Evolutionary conservation across 2,888 invertebrate species (phyloP), one percentile per base, ranked within the genome.

Genomic region (Ectemnius continuus): DNA sequence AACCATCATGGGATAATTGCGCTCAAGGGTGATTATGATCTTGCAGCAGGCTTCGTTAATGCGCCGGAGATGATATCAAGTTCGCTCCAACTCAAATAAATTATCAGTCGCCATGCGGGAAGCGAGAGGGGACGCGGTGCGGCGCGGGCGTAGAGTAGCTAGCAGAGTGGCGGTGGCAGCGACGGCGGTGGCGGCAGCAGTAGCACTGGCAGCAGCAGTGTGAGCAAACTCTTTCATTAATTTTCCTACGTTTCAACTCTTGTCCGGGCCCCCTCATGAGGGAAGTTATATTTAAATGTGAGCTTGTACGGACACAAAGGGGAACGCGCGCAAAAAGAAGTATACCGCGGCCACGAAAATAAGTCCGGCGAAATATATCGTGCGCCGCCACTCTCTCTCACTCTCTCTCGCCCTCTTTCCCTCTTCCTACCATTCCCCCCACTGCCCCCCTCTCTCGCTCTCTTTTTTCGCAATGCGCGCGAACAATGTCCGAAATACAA

Each of bases 261-360:
- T 73, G 62, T 57, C 65, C 65, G 52, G 48, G 65, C 76, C 75
- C 36, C 36, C 76, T 72, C 76, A 60, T 20, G 76, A 72, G 76
- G 66, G 66, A 75, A 66, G 76, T 75, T 75, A 61, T 63, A 69
- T 77, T 77, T 77, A 77, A 77, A 72, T 77, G 72, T 62, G 68
- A 59, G 58, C 61, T 23, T 16, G 47, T 48, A 45, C 59, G 23
- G 47, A 47, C 65, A 64, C 67, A 60, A 75, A 75, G 64, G 62
- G 71, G 75, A 36, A 75, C 56, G 76, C 59, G 63, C 57, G 46
- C 62, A 70, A 70, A 52, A 70, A 73, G 59, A 26, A 75, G 61
- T 60, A 61, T 56, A 52, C 52, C 5, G 4, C 48, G 26, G 16
- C 36, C 36, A 11, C 67, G 68, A 60, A 62, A 66, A 56, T 56